These are phyloP conservation scores for Coreoperca whiteheadi DNA, from an alignment of 2,113 vertebrate species.

Conservation along the genomic window DNA sequence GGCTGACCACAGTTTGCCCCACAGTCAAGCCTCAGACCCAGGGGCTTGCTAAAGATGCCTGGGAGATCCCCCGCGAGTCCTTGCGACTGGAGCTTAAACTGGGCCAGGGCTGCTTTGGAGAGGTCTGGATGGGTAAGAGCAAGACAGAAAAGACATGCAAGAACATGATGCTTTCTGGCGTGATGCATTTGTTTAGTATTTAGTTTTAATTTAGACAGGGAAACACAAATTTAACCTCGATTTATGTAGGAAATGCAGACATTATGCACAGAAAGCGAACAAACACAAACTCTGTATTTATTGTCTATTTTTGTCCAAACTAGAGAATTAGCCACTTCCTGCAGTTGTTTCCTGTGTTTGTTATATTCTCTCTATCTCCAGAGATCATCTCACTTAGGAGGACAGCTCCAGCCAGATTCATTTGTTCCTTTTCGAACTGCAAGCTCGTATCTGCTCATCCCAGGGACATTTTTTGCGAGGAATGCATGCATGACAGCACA, in stretches of 20 bases:
- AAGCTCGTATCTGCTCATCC: constrained; percentile 36
- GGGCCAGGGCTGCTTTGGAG: constrained; percentile 98
- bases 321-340: constrained; percentile 62
- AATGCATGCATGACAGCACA: constrained; percentile 62
- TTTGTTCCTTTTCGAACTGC: constrained; percentile 10
- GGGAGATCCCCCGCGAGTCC: constrained; percentile 98
- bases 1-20: constrained; percentile 95
- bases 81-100: constrained; percentile 95
- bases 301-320: constrained; percentile 51
- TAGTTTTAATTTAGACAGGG: background rate
- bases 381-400: constrained; percentile 42
- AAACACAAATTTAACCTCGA: background rate
- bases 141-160: background rate
- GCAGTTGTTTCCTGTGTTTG: constrained; percentile 69
- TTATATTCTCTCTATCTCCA: constrained; percentile 53
- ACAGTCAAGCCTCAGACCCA: constrained; percentile 99
- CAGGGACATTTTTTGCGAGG: constrained; percentile 30
- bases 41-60: constrained; percentile 97
- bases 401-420: constrained; percentile 22
- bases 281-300: constrained; percentile 40
- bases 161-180: background rate
- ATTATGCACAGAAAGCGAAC: background rate
- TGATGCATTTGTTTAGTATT: constrained; percentile 21
- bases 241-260: constrained; percentile 15
- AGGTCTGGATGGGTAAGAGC: constrained; percentile 99